Conservation (phyloP, 2,113 vertebrate species). For the Oncorhynchus clarkii region DNA sequence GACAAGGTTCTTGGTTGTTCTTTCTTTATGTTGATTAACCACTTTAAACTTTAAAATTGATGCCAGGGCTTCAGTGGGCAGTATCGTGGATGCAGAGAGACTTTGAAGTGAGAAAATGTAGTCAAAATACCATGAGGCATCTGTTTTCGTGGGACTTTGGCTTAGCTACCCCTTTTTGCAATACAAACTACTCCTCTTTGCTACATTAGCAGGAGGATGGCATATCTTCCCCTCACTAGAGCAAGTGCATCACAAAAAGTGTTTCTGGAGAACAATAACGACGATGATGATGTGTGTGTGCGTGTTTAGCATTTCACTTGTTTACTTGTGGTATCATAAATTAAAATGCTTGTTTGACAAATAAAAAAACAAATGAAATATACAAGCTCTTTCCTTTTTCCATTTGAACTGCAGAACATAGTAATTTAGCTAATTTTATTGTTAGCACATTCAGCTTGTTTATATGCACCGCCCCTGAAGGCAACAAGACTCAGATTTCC, state of each 20-base stretch:
- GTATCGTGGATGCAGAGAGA: constrained; percentile 57
- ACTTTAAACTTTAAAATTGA: constrained; percentile 70
- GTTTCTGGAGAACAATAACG: constrained; percentile 36
- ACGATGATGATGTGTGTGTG: neutral
- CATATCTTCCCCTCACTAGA: constrained; percentile 35
- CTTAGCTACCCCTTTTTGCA: constrained; percentile 19
- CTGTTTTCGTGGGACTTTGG: constrained; percentile 50
- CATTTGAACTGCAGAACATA: neutral
- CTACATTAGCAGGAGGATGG: constrained; percentile 1
- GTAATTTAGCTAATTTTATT: neutral
- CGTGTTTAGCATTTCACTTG: neutral
- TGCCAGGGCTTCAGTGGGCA: constrained; percentile 57
- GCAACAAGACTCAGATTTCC: neutral
- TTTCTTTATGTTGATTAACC: constrained; percentile 48
- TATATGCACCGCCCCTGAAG: neutral
- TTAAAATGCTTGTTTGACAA: neutral
- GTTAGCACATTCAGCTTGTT: neutral
- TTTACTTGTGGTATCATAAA: neutral
- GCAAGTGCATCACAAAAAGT: constrained; percentile 30
- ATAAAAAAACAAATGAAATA: too few species aligned
- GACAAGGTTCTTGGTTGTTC: constrained; percentile 44
- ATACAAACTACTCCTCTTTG: neutral
- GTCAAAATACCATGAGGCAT: constrained; percentile 61
- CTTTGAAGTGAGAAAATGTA: constrained; percentile 71
- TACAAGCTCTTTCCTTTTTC: neutral